Evolutionary conservation across 2,888 invertebrate genomes (phyloP).

Genomic region (Eucera pruinosa): DNA sequence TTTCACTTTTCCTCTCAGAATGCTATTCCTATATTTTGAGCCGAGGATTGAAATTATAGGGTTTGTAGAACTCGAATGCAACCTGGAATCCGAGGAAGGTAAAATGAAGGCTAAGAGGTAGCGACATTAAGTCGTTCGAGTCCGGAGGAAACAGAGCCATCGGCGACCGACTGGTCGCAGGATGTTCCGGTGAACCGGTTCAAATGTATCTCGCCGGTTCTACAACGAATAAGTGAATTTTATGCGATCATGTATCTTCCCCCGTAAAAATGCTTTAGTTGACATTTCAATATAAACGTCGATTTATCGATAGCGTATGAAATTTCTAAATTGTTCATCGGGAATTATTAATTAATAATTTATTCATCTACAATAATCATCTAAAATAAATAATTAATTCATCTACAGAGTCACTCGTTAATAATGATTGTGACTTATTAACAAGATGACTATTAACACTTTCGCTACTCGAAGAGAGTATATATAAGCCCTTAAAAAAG

Average conservation of each 20-base stretch:
- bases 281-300: not conserved
- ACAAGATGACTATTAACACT: too few species aligned
- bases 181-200: slow-evolving; percentile 44
- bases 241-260: slow-evolving; percentile 31
- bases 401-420: not conserved
- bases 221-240: slow-evolving; percentile 54
- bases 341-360: too few species aligned
- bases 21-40: too few species aligned
- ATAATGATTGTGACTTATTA: too few species aligned
- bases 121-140: slow-evolving; percentile 45
- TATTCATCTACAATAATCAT: not conserved
- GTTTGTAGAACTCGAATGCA: slow-evolving; percentile 11
- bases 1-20: too few species aligned
- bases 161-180: slow-evolving; percentile 34
- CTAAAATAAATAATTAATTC: too few species aligned
- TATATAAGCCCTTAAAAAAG: too few species aligned
- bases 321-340: not conserved
- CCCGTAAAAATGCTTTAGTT: slow-evolving; percentile 13
- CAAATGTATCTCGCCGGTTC: slow-evolving; percentile 42
- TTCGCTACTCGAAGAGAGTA: too few species aligned
- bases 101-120: slow-evolving; percentile 33
- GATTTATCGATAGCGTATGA: not conserved
- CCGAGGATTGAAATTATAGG: slow-evolving; percentile 21
- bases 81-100: slow-evolving; percentile 22
- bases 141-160: slow-evolving; percentile 44